Evolutionary conservation across 1,140 invertebrate genomes (phyloP).

Genomic region (Vanessa atalanta): DNA sequence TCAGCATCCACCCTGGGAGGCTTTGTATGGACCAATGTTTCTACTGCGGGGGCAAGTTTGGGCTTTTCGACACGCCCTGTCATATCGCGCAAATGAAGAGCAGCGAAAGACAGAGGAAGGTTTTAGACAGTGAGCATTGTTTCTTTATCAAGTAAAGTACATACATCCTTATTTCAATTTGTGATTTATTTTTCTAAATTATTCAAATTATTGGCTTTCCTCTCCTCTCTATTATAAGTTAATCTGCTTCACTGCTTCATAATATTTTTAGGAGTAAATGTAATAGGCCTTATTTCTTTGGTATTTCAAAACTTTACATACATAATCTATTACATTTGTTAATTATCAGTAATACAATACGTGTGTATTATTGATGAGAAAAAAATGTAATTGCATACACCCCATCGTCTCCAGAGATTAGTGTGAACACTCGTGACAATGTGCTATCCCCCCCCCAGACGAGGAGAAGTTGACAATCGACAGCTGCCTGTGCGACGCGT

Average conservation of each 20-base stretch:
- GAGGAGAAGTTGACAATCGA: constrained; percentile 89
- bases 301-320: too few species aligned
- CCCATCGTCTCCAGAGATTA: too few species aligned
- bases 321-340: too few species aligned
- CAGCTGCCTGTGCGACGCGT: constrained; percentile 92
- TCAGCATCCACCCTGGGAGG: constrained; percentile 90
- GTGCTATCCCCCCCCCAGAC: constrained; percentile 63
- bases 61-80: constrained; percentile 90
- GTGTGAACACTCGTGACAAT: background rate
- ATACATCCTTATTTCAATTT: background rate
- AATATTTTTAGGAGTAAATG: too few species aligned
- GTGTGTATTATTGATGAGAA: too few species aligned
- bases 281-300: too few species aligned
- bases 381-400: too few species aligned
- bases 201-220: too few species aligned
- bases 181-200: too few species aligned
- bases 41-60: constrained; percentile 92
- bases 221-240: too few species aligned
- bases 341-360: too few species aligned
- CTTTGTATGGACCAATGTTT: constrained; percentile 91
- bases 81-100: constrained; percentile 92
- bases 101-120: constrained; percentile 88
- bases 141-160: constrained; percentile 5
- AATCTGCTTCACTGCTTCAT: too few species aligned
- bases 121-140: constrained; percentile 83